These are phyloP conservation scores for roundworm (Caenorhabditis elegans) DNA, from an alignment of 1,140 invertebrate species.

Conservation along the genomic window DNA sequence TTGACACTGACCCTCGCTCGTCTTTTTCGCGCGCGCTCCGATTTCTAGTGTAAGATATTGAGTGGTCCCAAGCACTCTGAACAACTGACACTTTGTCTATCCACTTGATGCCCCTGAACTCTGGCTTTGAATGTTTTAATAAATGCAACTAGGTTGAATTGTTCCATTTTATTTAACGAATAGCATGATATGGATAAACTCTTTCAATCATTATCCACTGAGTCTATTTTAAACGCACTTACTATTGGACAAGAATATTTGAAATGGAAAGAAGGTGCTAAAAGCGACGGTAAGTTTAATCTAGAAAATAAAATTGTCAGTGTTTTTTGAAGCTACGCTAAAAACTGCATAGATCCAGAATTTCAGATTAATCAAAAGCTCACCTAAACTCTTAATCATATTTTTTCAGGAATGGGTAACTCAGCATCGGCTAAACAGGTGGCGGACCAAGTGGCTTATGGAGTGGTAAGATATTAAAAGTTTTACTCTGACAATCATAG, in stretches of 20 bases:
- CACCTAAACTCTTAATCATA: no score
- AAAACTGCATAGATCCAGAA: no score
- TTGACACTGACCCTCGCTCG: no score
- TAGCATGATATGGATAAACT: not conserved
- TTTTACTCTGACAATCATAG: not conserved
- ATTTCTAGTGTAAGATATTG: no score
- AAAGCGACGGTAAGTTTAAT: not conserved
- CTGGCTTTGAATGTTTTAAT: not conserved
- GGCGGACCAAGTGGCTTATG: slow-evolving; percentile 1
- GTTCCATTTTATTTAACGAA: not conserved
- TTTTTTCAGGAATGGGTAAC: slow-evolving; percentile 13
- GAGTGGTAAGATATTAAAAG: not conserved
- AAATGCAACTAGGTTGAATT: not conserved
- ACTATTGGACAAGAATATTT: no score
- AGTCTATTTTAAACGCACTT: not conserved
- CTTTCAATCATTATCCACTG: not conserved
- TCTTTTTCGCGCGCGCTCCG: no score
- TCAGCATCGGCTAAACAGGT: not conserved
- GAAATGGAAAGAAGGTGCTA: no score
- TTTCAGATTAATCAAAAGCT: no score
- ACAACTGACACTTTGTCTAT: no score
- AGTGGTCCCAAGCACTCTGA: no score
- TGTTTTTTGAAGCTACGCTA: not conserved
- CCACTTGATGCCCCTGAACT: no score
- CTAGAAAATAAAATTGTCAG: not conserved